Evolutionary conservation across 2,888 invertebrate genomes (phyloP).

Genomic region (Chrysolina americana): DNA sequence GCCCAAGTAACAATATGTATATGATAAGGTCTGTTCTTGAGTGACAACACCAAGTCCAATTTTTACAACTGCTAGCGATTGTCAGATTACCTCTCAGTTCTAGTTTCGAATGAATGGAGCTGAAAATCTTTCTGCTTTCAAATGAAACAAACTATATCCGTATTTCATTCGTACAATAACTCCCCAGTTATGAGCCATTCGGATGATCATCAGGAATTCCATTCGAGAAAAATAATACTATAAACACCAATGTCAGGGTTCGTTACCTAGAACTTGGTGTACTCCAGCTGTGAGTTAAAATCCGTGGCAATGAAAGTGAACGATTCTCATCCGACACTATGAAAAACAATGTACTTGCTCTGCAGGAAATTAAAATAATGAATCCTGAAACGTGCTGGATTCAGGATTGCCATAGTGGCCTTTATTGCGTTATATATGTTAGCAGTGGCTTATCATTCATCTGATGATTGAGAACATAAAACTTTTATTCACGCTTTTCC

Average conservation of each 20-base stretch:
- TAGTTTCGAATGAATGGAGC: not conserved
- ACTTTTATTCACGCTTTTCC: not conserved
- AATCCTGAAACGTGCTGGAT: conserved; percentile 49
- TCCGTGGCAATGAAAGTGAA: conserved; percentile 44
- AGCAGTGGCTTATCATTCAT: conserved; percentile 1
- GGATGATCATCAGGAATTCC: not conserved
- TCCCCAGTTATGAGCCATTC: conserved; percentile 2
- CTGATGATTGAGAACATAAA: not conserved
- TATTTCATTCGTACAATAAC: not conserved
- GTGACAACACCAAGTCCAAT: too few species aligned
- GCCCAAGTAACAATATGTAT: too few species aligned
- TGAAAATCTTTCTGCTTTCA: not conserved
- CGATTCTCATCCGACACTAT: conserved; percentile 32
- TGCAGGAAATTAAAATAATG: conserved; percentile 56
- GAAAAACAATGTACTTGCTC: conserved; percentile 47
- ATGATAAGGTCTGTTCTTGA: too few species aligned
- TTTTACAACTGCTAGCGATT: too few species aligned
- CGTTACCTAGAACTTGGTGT: conserved; percentile 17
- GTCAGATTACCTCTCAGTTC: not conserved
- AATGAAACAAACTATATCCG: not conserved
- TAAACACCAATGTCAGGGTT: conserved; percentile 14
- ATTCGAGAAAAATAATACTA: not conserved
- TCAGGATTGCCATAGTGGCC: conserved; percentile 38
- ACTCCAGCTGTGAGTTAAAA: conserved; percentile 26
- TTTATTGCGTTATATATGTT: conserved; percentile 34